Base-by-base conservation (phyloP, 2,797 vertebrate genomes). In the Clamator glandarius region DNA sequence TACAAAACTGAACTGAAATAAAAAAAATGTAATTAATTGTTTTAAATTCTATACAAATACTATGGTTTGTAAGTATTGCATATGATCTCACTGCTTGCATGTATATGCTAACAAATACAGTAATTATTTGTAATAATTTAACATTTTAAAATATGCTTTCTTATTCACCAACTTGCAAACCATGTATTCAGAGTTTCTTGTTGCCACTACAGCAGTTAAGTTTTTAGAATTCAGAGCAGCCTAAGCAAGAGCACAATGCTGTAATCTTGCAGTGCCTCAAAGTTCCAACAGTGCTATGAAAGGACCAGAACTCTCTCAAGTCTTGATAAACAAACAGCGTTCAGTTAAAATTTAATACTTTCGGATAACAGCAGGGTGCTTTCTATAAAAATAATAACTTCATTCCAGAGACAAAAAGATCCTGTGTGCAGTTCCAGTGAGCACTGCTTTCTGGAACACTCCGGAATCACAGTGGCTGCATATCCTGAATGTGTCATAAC, bases 251-350 rank as follows among this genome's bases (percentile, higher is more conserved):
- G 36, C 6, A n/a, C 3, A 0, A 68, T 78, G 36, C 0, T 33
- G 35, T 5, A 26, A 36, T 51, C 46, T 51, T 8, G 54, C 67
- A 35, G 75, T 1, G 31, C 61, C 42, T 1, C 1, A 21, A 59
- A 77, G 82, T 52, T 83, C 18, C 59, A 12, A 11, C 51, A 29
- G 50, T 0, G 3, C 31, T 1, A 9, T 11, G 0, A 21, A 72
- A 79, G 29, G 36, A 63, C 36, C 29, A 7, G 3, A 72, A 84
- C 3, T 17, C 64, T 25, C 35, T 63, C 8, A 11, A 52, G 24
- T 2, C 42, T 55, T 8, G 44, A 80, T 36, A 79, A 93, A 88
- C 50, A 87, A 86, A 46, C 8, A 42, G 31, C 55, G 9, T 39
- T 48, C 57, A 3, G 81, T 68, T 75, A 16, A 39, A 90, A 69